Conservation (phyloP, 2,113 vertebrate genomes). For the Neodontobutis hainanensis region DNA sequence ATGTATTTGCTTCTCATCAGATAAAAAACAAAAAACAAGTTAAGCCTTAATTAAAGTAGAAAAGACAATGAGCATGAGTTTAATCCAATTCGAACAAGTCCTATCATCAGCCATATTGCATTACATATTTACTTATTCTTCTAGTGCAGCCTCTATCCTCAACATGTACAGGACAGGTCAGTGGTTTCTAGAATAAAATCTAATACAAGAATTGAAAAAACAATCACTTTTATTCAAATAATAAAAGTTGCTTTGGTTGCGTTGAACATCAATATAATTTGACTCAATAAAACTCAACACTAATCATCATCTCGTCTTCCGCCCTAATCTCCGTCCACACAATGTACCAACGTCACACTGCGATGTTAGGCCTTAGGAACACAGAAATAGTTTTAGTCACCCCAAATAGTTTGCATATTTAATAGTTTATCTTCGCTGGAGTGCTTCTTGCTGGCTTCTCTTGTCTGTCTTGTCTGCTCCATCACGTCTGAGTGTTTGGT, state of each 20-base stretch:
- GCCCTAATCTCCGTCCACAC: neutral
- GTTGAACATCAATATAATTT: neutral
- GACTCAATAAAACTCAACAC: neutral
- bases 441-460: constrained; percentile 49
- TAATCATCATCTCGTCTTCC: too few species aligned
- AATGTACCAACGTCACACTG: neutral
- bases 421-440: constrained; percentile 64
- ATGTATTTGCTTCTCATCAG: too few species aligned
- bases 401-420: constrained; percentile 76
- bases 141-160: too few species aligned
- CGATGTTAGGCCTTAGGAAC: constrained; percentile 47
- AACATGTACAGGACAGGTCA: too few species aligned
- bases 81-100: too few species aligned
- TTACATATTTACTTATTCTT: too few species aligned
- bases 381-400: constrained; percentile 63
- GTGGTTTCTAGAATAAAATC: neutral
- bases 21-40: too few species aligned
- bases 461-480: constrained; percentile 52
- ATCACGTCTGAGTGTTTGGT: constrained; percentile 66
- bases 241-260: too few species aligned
- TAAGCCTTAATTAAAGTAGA: too few species aligned
- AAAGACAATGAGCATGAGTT: too few species aligned
- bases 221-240: too few species aligned
- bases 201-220: neutral
- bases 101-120: too few species aligned